Evolutionary conservation across 2,113 vertebrate genomes (phyloP).

Genomic region (Chiloscyllium plagiosum): DNA sequence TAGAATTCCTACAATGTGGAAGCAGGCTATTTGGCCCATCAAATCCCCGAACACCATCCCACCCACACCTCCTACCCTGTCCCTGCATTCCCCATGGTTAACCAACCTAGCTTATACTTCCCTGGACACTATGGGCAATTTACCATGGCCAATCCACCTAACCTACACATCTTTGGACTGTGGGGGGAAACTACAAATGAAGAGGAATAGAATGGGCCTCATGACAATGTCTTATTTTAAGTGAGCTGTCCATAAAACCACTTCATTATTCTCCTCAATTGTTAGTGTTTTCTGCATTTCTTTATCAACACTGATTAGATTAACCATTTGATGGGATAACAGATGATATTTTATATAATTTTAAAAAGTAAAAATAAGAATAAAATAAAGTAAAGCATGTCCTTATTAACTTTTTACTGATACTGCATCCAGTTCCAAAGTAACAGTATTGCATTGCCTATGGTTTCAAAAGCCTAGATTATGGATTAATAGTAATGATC

Average conservation of each 20-base stretch:
- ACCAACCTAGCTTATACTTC: too few species aligned
- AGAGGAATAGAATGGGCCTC: background rate
- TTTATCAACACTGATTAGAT: background rate
- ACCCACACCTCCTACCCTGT: too few species aligned
- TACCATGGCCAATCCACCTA: too few species aligned
- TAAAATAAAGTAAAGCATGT: background rate
- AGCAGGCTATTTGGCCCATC: too few species aligned
- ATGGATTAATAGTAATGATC: background rate
- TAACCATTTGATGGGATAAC: background rate
- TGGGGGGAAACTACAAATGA: background rate
- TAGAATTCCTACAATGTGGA: too few species aligned
- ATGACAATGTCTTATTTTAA: background rate
- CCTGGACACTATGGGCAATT: too few species aligned
- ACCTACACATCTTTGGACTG: too few species aligned
- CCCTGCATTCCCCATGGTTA: too few species aligned
- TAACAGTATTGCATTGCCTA: background rate
- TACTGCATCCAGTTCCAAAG: background rate
- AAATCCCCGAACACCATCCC: too few species aligned
- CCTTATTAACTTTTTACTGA: background rate
- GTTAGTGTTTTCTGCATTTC: background rate
- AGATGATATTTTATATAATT: background rate
- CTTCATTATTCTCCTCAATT: background rate
- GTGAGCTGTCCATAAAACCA: background rate
- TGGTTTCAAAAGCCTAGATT: background rate
- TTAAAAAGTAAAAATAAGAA: background rate